Evolutionary conservation across 2,797 vertebrate genomes (phyloP), one percentile per base, ranked within the genome.

Genomic region (Monodelphis domestica): DNA sequence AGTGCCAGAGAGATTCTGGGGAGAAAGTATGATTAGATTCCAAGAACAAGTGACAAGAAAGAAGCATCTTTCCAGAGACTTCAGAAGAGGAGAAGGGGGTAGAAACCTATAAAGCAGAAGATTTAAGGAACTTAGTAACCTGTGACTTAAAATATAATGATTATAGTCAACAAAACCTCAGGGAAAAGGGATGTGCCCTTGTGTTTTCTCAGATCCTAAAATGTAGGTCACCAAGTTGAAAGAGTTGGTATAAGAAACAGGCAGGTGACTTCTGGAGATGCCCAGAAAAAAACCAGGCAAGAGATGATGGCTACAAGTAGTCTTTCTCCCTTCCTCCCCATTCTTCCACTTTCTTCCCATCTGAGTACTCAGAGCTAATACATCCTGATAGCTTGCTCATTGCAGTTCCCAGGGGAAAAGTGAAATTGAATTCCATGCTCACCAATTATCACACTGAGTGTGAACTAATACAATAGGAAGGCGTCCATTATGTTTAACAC

Each of bases 381-480:
- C 29, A 17, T 51, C 51, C 38, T 17, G 70, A 57, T 3, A 24
- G 53, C 33, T 53, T 53, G 38, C 89, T 12, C 89, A 87, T 53
- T 15, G 28, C 1, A n/a, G 28, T 45, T 97, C 95, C 84, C 88
- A 12, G 90, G 91, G 95, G 92, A 95, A 93, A 95, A 96, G 38
- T 50, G 63, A 92, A 95, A 96, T 91, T 5, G 26, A 92, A 91
- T 38, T 9, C 54, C 53, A 78, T 15, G 52, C 78, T 87, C 1
- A 0, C n/a, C 54, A 52, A 57, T 15, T 29, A 28, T 94, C 29
- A 6, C 53, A 88, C 28, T 93, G 57, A 56, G 45, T 89, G 0
- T 91, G 11, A 70, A 50, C 54, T 30, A 92, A 93, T 55, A 59
- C 84, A 53, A 29, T 3, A 53, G 28, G 21, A 93, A n/a, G 28